Evolutionary conservation across 2,113 vertebrate genomes (phyloP).

Genomic region (Tragelaphus imberbis): DNA sequence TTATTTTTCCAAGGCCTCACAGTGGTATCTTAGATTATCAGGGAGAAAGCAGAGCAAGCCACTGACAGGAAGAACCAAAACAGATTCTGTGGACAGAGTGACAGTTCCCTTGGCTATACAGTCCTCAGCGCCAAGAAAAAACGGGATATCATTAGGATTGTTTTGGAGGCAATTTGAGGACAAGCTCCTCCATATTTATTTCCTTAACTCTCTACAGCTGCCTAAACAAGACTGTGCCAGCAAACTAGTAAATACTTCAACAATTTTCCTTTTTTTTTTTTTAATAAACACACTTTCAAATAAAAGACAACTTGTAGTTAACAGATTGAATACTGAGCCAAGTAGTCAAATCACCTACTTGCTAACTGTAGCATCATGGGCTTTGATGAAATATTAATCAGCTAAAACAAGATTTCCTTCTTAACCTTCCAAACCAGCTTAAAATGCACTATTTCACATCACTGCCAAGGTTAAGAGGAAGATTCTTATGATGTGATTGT

Average conservation of each 20-base stretch:
- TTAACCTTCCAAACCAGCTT: constrained; percentile 20
- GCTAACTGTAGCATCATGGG: not conserved
- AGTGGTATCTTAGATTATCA: not conserved
- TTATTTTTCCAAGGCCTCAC: not conserved
- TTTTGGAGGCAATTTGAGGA: not conserved
- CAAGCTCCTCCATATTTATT: not conserved
- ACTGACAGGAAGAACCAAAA: not conserved
- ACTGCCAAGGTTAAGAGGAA: not conserved
- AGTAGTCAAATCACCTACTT: constrained; percentile 20
- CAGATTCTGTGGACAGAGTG: not conserved
- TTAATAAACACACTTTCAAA: not conserved
- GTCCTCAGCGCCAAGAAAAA: not conserved
- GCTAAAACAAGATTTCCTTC: not conserved
- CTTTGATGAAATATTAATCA: constrained; percentile 47
- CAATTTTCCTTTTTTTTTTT: not conserved
- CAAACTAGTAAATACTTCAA: not conserved
- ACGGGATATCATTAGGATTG: not conserved
- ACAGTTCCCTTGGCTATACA: not conserved
- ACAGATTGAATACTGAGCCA: constrained; percentile 4
- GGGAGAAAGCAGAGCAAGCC: not conserved
- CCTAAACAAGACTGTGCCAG: not conserved
- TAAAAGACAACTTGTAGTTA: not conserved
- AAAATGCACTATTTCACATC: not conserved
- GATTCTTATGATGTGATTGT: not conserved
- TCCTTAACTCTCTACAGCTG: not conserved